Evolutionary conservation across 2,888 invertebrate genomes (phyloP).

Genomic region (Phoronis australis): DNA sequence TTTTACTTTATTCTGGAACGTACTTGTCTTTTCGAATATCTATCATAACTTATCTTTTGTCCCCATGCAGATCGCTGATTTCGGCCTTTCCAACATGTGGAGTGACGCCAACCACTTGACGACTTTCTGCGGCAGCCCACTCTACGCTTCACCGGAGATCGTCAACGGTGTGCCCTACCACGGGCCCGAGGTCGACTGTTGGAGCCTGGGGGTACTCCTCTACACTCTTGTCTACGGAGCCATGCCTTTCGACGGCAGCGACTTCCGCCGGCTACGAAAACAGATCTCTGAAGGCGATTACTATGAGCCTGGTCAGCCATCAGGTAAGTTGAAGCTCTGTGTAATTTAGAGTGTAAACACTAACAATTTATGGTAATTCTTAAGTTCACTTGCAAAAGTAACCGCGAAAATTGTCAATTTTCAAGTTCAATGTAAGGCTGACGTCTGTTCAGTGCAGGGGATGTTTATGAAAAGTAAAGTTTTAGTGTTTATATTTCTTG

Average conservation of each 20-base stretch:
- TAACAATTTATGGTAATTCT: no score
- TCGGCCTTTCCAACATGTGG: slow-evolving; percentile 96
- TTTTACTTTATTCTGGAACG: not conserved
- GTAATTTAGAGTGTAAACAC: no score
- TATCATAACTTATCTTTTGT: no score
- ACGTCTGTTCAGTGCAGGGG: no score
- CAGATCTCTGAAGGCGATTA: slow-evolving; percentile 97
- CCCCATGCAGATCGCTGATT: slow-evolving; percentile 92
- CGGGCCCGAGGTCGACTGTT: slow-evolving; percentile 78
- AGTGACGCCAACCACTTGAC: slow-evolving; percentile 77
- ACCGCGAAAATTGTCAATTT: no score
- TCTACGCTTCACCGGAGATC: slow-evolving; percentile 96
- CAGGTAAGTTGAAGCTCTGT: slow-evolving; percentile 63
- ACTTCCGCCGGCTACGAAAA: slow-evolving; percentile 91
- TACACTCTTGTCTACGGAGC: slow-evolving; percentile 98
- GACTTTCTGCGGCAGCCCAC: slow-evolving; percentile 93
- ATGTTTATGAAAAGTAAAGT: no score
- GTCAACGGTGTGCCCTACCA: slow-evolving; percentile 94
- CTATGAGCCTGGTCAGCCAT: slow-evolving; percentile 90
- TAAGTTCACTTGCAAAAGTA: no score
- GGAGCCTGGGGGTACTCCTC: slow-evolving; percentile 92
- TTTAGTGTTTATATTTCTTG: no score
- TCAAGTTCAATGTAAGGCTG: no score
- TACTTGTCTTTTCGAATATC: not conserved
- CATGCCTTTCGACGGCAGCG: slow-evolving; percentile 98